Base-by-base conservation (phyloP, 92 coral and sea anemone genomes). In the Blastomussa wellsi region DNA sequence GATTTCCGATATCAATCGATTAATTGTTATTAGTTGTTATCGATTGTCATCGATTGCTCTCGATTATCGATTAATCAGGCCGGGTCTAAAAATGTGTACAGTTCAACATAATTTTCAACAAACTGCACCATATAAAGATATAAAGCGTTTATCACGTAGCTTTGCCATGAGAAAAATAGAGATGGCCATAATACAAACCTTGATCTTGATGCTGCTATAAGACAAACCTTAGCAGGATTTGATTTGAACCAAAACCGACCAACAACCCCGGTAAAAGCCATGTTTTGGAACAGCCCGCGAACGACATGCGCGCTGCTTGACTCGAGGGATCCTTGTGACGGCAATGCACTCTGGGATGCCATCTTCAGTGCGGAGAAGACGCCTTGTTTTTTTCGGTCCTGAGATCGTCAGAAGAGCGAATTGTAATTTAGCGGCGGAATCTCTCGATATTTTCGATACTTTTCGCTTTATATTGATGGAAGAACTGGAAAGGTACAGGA, bases 321-420 rank as follows among this genome's bases (percentile, higher is more conserved):
- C 24, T 49, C 28, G 33, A 60, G 20, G 82, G 38, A 42, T 59
- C 28, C 49, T 24, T 17, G 39, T 48, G 39, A 8, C 17, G 20
- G 62, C 81, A 57, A 33, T 35, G 87, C 64, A 39, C 29, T 38
- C 42, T 83, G 87, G 87, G 87, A 83, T 75, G 37, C 41, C 81
- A 29, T 81, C 37, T 83, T 72, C 47, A 47, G 41, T 74, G 57
- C 28, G 80, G 26, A 29, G 80, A 57, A 75, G 87, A 74, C 87
- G 87, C 87, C 87, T 83, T 83, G 87, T 57, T 83, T 83, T 83
- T 83, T 74, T 83, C 87, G 87, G 74, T 74, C 87, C n/a, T 83
- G 49, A 0, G 36, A 26, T 20, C 44, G 44, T 31, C 32, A 14
- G 7, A 39, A 26, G 2, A 20, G 31, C 31, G 22, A 74, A 74